Evolutionary conservation across 2,888 invertebrate genomes (phyloP).

Genomic region (Catocala nupta): DNA sequence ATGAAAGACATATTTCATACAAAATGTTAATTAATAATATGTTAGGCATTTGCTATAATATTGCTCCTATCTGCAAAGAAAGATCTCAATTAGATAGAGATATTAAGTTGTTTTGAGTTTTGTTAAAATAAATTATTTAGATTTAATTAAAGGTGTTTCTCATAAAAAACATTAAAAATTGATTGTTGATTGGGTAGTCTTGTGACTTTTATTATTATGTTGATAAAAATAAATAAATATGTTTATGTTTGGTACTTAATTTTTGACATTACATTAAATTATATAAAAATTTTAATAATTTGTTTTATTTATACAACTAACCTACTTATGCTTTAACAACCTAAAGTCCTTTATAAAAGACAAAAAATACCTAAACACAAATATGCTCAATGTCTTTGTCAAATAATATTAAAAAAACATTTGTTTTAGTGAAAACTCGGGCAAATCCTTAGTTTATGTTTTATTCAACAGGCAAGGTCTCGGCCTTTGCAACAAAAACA

Average conservation of each 20-base stretch:
- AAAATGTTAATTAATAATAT: too few species aligned
- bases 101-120: too few species aligned
- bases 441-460: slow-evolving; percentile 15
- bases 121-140: too few species aligned
- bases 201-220: neutral
- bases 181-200: too few species aligned
- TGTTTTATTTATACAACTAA: slow-evolving; percentile 9
- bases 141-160: too few species aligned
- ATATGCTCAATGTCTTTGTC: slow-evolving; percentile 11
- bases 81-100: too few species aligned
- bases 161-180: too few species aligned
- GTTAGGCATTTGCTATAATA: too few species aligned
- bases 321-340: too few species aligned
- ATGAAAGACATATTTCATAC: too few species aligned
- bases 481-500: slow-evolving; percentile 16
- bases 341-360: slow-evolving; percentile 12
- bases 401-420: slow-evolving; percentile 15
- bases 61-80: too few species aligned
- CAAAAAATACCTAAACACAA: slow-evolving; percentile 14
- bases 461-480: slow-evolving; percentile 17
- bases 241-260: slow-evolving; percentile 3
- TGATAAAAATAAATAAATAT: slow-evolving; percentile 12
- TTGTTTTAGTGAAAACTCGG: slow-evolving; percentile 19
- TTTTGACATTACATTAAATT: slow-evolving; percentile 1
- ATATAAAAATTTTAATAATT: slow-evolving; percentile 6